Base-by-base conservation (phyloP, 2,888 invertebrate species). In the Allolobophora icterica region DNA sequence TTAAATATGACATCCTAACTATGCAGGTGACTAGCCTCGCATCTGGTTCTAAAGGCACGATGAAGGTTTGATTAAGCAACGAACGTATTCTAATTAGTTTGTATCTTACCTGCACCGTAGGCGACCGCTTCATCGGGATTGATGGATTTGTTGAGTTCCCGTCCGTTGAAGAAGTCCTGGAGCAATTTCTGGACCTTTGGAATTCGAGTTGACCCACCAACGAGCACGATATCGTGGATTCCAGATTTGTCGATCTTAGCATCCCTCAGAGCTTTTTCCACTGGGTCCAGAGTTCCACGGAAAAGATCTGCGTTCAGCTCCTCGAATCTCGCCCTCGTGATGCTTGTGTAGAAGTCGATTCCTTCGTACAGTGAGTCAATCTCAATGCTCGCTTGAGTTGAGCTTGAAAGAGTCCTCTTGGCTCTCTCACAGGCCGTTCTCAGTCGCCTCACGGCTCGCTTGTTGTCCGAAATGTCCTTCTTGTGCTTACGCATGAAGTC, bases 181-280 rank as follows among this genome's bases (percentile, higher is more conserved):
- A 99, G 96, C 92, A 99, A 96, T 95, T 99, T 98, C 96, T 99
- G 99, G 94, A 99, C 98, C 96, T 98, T 99, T 91, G 99, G 99
- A 94, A 99, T 99, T 96, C 99, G 97, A 58, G 99, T 99, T 89
- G 99, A 99, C 90, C 98, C 99, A 93, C 99, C 99, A 91, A 96
- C 96, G 91, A 96, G 94, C 91, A 96, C 99, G 97, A 96, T 96
- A 92, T 96, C 96, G 93, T 95, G 98, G 96, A 99, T 97, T 94
- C 97, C 97, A 8, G 97, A 96, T 95, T 99, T 99, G 94, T 95
- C 95, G 87, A 94, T 71, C 96, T 99, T 99, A 92, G 99, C 98
- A 95, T 99, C 99, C 92, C 98, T 97, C 91, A 99, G 96, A 13
- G 99, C 97, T 96, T 99, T 99, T 96, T 99, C 99, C 0, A 99